phyloP scores from a whole-genome alignment of 2,113 vertebrate genomes.

The Egretta garzetta region DNA sequence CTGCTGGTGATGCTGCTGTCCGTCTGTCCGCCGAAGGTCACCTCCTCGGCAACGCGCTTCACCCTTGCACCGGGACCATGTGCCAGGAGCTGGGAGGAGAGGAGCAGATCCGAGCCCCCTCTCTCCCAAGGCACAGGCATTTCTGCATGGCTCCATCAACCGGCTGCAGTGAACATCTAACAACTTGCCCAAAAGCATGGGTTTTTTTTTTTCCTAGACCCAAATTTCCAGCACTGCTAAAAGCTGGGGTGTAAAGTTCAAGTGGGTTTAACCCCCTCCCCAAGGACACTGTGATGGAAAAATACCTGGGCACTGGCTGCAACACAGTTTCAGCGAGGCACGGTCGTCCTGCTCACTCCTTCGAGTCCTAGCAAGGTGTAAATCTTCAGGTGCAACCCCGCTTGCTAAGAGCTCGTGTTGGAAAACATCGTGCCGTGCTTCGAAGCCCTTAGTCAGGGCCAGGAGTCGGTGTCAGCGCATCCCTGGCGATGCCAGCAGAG shows the following conservation, averaged over 20 bases:
- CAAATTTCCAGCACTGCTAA: neutral
- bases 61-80: fast-evolving
- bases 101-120: neutral
- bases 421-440: neutral
- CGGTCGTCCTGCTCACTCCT: neutral
- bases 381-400: conserved; percentile 3
- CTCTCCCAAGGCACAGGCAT: fast-evolving
- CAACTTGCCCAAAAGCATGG: neutral
- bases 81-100: neutral
- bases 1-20: neutral
- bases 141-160: neutral
- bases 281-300: neutral
- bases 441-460: neutral
- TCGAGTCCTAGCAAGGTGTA: neutral
- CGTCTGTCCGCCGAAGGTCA: fast-evolving
- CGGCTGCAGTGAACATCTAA: fast-evolving
- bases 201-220: neutral
- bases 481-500: neutral
- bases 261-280: neutral
- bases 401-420: neutral
- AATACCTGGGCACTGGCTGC: neutral
- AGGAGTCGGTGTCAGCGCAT: neutral
- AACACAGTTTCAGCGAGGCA: neutral
- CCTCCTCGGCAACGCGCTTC: fast-evolving
- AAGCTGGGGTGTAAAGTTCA: neutral